Conservation (phyloP, 2,113 vertebrate species). For the Hiodon tergisus region DNA sequence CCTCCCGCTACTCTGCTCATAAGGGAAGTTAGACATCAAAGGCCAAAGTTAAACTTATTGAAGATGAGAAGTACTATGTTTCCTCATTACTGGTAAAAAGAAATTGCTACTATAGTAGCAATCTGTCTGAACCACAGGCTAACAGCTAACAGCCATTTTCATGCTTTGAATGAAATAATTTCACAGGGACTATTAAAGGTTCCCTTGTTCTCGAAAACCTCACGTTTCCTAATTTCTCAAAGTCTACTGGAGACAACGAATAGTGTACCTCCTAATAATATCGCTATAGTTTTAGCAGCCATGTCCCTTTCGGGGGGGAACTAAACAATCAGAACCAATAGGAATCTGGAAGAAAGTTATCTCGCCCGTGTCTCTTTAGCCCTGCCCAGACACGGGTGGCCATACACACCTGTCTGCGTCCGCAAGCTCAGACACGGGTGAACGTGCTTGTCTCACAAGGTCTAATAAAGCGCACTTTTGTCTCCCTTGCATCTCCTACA, state of each 20-base stretch:
- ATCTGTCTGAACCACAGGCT: neutral
- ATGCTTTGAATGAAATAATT: conserved; percentile 42
- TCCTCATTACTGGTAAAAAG: conserved; percentile 15
- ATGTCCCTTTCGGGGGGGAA: neutral
- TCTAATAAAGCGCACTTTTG: too few species aligned
- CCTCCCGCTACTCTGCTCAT: conserved; percentile 32
- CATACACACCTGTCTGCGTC: too few species aligned
- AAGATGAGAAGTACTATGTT: conserved; percentile 36
- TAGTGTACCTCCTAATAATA: neutral
- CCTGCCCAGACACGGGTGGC: too few species aligned
- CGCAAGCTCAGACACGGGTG: too few species aligned
- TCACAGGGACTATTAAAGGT: conserved; percentile 50
- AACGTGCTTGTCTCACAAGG: too few species aligned
- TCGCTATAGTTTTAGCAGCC: neutral
- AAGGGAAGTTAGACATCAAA: conserved; percentile 11
- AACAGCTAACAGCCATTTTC: conserved; percentile 36
- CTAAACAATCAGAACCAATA: too few species aligned
- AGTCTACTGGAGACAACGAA: neutral
- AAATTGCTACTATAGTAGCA: too few species aligned
- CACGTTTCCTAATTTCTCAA: conserved; percentile 14
- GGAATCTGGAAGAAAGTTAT: too few species aligned
- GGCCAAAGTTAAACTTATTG: conserved; percentile 29
- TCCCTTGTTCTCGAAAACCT: conserved; percentile 41
- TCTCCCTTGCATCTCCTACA: too few species aligned
- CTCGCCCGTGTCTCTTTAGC: too few species aligned